These are phyloP conservation scores for Argopecten irradians DNA, from an alignment of 1,140 invertebrate species.

Conservation along the genomic window DNA sequence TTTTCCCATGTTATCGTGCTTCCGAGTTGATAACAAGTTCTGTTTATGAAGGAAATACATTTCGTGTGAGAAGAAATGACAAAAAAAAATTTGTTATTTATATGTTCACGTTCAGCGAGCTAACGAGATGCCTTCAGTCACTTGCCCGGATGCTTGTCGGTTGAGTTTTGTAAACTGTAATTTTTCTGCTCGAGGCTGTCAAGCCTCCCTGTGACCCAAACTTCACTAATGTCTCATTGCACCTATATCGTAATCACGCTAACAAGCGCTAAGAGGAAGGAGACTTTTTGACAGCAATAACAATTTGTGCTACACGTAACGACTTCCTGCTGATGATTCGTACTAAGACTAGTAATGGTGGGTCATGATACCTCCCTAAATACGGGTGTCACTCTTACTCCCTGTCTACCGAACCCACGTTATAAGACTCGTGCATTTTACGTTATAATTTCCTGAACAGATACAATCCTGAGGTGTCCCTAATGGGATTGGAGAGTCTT, in stretches of 20 bases:
- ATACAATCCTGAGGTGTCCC: neutral
- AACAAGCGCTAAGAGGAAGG: neutral
- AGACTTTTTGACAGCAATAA: neutral
- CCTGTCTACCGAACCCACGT: neutral
- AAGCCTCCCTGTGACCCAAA: neutral
- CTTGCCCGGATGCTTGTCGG: neutral
- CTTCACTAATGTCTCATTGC: neutral
- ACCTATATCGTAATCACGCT: neutral
- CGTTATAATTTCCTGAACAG: neutral
- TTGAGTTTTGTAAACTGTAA: neutral
- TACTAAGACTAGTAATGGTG: neutral
- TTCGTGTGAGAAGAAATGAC: neutral
- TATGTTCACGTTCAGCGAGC: neutral
- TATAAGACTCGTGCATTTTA: neutral
- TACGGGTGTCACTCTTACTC: neutral
- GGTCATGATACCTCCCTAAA: neutral
- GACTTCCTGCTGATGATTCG: neutral
- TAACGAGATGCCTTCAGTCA: neutral
- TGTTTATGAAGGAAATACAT: constrained; percentile 2
- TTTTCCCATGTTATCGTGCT: constrained; percentile 6
- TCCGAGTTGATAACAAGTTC: constrained; percentile 7
- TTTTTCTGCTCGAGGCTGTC: neutral
- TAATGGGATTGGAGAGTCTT: neutral
- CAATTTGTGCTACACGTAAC: neutral
- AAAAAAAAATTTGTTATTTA: neutral